These are phyloP conservation scores for Synergus japonicus DNA, from an alignment of 2,888 invertebrate genomes.

Conservation along the genomic window DNA sequence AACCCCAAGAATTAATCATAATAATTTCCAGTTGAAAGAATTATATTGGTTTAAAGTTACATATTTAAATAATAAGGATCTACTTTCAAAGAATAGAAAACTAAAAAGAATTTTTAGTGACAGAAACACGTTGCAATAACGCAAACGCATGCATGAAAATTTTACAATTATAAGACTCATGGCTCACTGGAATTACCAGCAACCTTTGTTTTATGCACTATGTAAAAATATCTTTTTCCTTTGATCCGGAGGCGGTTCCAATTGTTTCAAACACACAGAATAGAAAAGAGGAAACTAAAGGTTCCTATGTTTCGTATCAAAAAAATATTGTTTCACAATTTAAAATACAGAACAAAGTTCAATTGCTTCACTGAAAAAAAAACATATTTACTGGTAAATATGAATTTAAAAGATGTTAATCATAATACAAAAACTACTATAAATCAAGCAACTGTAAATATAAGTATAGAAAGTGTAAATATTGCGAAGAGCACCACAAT, in stretches of 20 bases:
- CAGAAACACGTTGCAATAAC: neutral
- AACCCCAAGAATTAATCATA: neutral
- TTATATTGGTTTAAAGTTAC: neutral
- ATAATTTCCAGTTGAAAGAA: neutral
- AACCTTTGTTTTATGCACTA: constrained; percentile 9
- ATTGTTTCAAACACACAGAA: constrained; percentile 32
- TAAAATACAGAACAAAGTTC: neutral
- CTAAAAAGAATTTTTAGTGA: neutral
- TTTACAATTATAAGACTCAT: constrained; percentile 15
- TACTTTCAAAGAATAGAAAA: neutral
- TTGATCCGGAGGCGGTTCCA: constrained; percentile 13
- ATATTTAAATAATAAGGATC: no score
- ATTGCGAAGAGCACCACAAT: neutral
- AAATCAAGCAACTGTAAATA: no score
- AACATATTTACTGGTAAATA: no score
- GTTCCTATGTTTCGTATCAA: neutral
- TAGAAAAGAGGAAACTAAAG: neutral
- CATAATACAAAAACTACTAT: no score
- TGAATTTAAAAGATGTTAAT: no score
- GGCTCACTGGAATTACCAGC: neutral
- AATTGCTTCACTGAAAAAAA: neutral
- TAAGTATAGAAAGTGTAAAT: neutral
- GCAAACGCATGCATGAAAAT: neutral
- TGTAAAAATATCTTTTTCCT: constrained; percentile 18
- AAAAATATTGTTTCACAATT: neutral